Conservation (phyloP, 2,113 vertebrate genomes). For the Scytalopus superciliaris region DNA sequence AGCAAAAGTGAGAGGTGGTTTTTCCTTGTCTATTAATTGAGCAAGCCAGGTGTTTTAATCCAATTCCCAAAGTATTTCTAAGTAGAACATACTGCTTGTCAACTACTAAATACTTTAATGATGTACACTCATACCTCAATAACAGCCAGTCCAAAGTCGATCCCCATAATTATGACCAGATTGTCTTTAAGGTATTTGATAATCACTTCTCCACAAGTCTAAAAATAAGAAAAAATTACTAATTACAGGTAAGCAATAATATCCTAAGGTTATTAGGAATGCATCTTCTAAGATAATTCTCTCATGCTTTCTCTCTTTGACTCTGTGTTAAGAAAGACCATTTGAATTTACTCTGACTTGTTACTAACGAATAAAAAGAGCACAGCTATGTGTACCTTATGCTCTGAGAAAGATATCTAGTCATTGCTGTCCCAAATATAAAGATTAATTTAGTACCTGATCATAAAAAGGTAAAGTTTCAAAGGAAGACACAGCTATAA, state of each 20-base stretch:
- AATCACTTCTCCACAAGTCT: conserved; percentile 60
- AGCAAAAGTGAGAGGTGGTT: neutral
- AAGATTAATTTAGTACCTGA: neutral
- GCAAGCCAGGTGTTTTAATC: conserved; percentile 16
- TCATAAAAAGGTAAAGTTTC: neutral
- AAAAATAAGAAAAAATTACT: conserved; percentile 20
- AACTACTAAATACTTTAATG: conserved; percentile 3
- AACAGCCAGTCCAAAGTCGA: conserved; percentile 75
- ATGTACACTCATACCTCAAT: conserved; percentile 71
- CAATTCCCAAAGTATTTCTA: neutral
- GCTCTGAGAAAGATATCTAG: neutral
- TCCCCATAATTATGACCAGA: conserved; percentile 56
- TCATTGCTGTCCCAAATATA: neutral
- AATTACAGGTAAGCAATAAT: neutral
- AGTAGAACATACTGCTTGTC: neutral
- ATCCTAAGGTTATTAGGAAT: neutral
- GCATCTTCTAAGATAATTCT: neutral
- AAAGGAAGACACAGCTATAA: neutral
- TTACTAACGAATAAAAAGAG: neutral
- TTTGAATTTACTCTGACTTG: neutral
- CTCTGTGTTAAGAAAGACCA: neutral
- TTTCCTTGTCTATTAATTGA: neutral
- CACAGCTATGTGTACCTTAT: neutral
- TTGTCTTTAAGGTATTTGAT: neutral
- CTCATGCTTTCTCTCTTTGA: neutral